Evolutionary conservation across 2,113 vertebrate genomes (phyloP), one percentile per base, ranked within the genome.

Genomic region (Myiozetetes cayanensis): DNA sequence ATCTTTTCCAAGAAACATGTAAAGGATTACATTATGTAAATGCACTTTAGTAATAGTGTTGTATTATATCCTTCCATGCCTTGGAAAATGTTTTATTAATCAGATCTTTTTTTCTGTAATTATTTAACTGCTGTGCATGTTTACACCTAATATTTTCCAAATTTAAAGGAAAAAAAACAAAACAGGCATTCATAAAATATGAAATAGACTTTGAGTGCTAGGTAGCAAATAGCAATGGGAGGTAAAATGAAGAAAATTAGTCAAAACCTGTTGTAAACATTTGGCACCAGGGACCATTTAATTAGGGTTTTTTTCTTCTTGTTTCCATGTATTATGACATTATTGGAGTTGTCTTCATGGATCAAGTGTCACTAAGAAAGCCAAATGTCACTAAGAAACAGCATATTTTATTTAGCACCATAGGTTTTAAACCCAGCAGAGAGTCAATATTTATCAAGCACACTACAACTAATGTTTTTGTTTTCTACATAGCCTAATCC

Each of bases 311-410:
- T 76, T 96, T 96, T 94, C 81, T 93, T 97, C 96, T 76, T 95
- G 33, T 90, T 97, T 95, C 94, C 96, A 31, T 35, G 61, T 87
- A 96, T 93, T 97, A 95, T 95, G 96, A 96, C 63, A 89, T 96
- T 97, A 97, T 96, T 98, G 72, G 62, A 91, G 63, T 95, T 98
- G 94, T 97, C 74, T 96, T 98, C 97, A 97, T 95, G 96, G 93
- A 53, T 37, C 53, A 80, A 80, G 30, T 47, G 89, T 47, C 47
- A 55, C n/a, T 27, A 53, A 53, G 28, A 76, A 68, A 76, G 96
- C 97, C 96, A 97, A 70, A 13, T 70, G 96, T 97, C 96, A 98
- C 80, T 89, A 89, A 94, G 79, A 95, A 97, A 95, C 65, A 87
- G 80, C 76, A 77, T 84, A 92, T 97, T 97, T 96, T 93, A 96